A percentile compares a stretch with the other conserved stretches of the same genome.
phyloP scores from a whole-genome alignment of 2,113 vertebrate species.

The Mastomys coucha region DNA sequence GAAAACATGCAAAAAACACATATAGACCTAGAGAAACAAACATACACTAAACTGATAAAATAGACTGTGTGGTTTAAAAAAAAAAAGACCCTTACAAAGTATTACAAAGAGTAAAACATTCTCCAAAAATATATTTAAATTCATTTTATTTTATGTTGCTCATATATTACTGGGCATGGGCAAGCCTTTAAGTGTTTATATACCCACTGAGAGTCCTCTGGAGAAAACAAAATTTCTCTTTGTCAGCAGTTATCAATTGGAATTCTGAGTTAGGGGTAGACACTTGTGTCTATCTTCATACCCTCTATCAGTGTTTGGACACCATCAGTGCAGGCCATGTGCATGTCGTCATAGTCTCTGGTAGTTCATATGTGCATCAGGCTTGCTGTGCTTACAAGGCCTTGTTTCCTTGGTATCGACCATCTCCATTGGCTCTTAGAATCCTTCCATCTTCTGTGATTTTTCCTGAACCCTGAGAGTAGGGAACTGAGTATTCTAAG shows the following conservation, averaged over 20 bases:
- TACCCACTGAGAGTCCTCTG: neutral
- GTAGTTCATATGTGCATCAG: neutral
- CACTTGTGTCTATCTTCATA: neutral
- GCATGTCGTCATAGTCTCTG: neutral
- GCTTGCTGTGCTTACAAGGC: neutral
- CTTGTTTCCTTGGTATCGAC: neutral
- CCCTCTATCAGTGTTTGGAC: neutral
- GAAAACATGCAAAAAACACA: neutral
- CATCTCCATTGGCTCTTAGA: neutral
- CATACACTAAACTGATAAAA: neutral
- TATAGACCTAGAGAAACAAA: neutral
- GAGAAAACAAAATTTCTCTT: neutral
- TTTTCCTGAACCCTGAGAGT: neutral
- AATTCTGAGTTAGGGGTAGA: neutral
- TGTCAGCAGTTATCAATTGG: neutral
- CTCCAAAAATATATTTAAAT: neutral
- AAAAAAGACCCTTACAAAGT: neutral
- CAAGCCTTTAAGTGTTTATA: neutral
- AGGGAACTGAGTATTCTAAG: neutral
- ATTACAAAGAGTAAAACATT: neutral
- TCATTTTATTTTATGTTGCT: neutral
- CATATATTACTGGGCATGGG: neutral
- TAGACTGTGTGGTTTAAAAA: neutral
- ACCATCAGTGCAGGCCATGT: neutral
- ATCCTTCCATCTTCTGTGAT: neutral